Base-by-base conservation (phyloP, 2,113 vertebrate species). In the Periophthalmus modestus region DNA sequence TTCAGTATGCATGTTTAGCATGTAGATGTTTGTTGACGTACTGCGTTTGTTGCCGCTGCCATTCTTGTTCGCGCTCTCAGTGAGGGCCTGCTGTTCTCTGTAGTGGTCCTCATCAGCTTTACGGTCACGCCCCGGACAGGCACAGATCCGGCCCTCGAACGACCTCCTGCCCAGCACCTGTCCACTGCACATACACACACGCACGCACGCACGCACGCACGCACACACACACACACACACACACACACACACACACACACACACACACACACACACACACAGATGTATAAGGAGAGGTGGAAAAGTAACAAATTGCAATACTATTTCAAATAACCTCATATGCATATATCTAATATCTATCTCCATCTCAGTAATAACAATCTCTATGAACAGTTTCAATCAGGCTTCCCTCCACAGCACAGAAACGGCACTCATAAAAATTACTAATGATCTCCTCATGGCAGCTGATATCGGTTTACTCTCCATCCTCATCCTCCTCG, bases 61-160 rank as follows among this genome's bases (percentile, higher is more conserved):
- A 0, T 95, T 97, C 86, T 98, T 99, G 3, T 93, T 84, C 0
- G 96, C 90, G 0, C 73, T 98, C 36, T 99, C 98, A 0, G 93
- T 98, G 78, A 98, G 87, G 1, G 95, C 95, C 75, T 99, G 97
- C 73, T 99, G 97, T 86, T 99, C 97, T 1, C 96, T 95, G 91
- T 93, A 96, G 83, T 99, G 97, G 76, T 99, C 98, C 74, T 99
- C 98, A 0, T 99, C 98, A 0, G 98, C 97, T 78, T 99, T 99
- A 0, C 97, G 94, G 84, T 98, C 98, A 21, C 98, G 93, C 66
- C 98, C 98, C 0, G 98, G 98, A 75, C 98, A 99, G 16, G 98
- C 98, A 0, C 98, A 99, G 91, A 99, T 99, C 77, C 98, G 94
- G 5, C 94, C 95, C 86, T 96, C 94, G 12, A 94, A 95, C 0